These are phyloP conservation scores for Erythrocercus mccallii DNA, from an alignment of 2,113 vertebrate genomes.

Conservation along the genomic window DNA sequence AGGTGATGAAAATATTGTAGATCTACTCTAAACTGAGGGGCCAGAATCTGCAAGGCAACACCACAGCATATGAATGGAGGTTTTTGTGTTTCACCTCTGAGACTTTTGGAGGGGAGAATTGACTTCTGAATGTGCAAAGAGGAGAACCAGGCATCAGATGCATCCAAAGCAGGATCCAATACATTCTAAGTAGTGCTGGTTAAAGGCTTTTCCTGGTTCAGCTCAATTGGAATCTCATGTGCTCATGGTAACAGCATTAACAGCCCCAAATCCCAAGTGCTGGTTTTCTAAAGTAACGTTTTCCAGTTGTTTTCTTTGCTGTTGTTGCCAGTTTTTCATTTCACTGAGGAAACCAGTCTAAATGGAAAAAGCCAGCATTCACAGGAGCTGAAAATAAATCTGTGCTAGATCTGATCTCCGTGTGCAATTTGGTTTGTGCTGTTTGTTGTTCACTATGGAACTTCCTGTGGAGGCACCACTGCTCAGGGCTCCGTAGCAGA, in stretches of 20 bases:
- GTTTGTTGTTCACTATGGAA: not conserved
- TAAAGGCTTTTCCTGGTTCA: not conserved
- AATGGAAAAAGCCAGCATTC: not conserved
- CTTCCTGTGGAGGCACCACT: too few relatives aligned
- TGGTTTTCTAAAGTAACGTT: not conserved
- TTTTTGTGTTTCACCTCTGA: not conserved
- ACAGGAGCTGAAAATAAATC: not conserved
- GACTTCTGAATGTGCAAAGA: not conserved
- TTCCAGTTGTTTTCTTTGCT: not conserved
- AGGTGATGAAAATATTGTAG: not conserved
- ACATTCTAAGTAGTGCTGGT: not conserved
- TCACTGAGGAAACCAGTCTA: not conserved
- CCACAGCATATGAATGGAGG: not conserved
- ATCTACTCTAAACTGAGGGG: not conserved
- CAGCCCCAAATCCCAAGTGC: not conserved
- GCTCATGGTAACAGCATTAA: not conserved
- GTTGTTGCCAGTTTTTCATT: not conserved
- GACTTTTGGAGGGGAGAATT: not conserved
- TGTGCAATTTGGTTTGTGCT: not conserved
- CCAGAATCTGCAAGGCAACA: not conserved
- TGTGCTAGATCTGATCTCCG: accelerated
- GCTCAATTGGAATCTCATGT: accelerated
- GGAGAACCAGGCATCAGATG: not conserved
- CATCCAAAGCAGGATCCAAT: not conserved
- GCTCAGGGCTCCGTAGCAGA: accelerated